Base-by-base conservation (phyloP, 2,888 invertebrate species). In the Arge pagana region DNA sequence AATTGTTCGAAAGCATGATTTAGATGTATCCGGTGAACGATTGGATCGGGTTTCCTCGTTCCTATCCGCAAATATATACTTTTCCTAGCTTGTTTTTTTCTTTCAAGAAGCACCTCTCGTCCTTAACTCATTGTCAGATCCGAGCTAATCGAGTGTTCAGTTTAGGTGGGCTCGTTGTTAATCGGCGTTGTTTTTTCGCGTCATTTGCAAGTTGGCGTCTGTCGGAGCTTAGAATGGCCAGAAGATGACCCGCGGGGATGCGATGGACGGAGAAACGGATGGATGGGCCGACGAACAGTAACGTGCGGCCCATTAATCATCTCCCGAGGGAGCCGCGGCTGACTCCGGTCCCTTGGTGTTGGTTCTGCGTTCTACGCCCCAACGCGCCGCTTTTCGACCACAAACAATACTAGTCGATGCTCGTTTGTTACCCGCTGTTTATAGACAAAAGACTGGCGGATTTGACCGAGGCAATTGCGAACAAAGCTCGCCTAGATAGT, bases 391-490 rank as follows among this genome's bases (percentile, higher is more conserved):
- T 39, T 26, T 11, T 33, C 16, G 45, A 13, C 23, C 35, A 35
- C 45, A 35, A 31, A 41, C 49, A 52, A 52, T 30, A 40, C 24
- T 39, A 35, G 41, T 45, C 42, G 52, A 41, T 39, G 52, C 59
- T 62, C 67, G 67, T 68, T 68, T 63, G 61, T 68, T 65, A 70
- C 55, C 54, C 60, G 57, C 63, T 63, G 60, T 70, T 70, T 66
- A 59, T 55, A 59, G 61, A 64, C 63, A 61, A 61, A 59, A 21
- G 57, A 48, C 35, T 16, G 31, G 31, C 54, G 48, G 52, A 59
- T 53, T 50, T 39, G 24, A 48, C 50, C 56, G 54, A 56, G 45
- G 59, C 57, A 66, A 66, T 65, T 57, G 58, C 48, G 57, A 61
- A 62, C 59, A 59, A 59, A 57, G 28, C 54, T 40, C 35, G 36